These are phyloP conservation scores for Eumacrocentrus americanus DNA, from an alignment of 2,888 invertebrate species.

Conservation along the genomic window DNA sequence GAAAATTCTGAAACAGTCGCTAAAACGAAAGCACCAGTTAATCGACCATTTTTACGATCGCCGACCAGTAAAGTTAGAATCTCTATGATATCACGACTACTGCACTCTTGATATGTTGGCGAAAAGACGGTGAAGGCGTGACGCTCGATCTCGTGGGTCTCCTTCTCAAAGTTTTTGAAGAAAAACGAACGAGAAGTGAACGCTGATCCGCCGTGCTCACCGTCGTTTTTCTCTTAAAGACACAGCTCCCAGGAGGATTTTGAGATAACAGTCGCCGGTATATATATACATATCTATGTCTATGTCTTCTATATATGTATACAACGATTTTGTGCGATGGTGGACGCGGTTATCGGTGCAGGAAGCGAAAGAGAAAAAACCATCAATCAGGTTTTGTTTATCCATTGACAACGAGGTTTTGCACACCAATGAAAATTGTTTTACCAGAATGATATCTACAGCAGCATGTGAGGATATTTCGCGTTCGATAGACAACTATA, in stretches of 20 bases:
- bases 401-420: too few relatives aligned
- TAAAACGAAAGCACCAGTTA: too few relatives aligned
- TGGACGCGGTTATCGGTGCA: too few relatives aligned
- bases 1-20: too few relatives aligned
- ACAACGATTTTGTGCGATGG: too few relatives aligned
- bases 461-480: constrained; percentile 3
- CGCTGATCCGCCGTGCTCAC: not conserved
- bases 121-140: not conserved
- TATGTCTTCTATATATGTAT: too few relatives aligned
- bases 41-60: too few relatives aligned
- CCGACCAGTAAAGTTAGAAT: not conserved
- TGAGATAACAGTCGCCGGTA: constrained; percentile 7
- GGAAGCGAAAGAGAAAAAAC: too few relatives aligned
- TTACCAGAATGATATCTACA: not conserved
- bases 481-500: constrained; percentile 20
- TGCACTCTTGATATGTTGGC: not conserved
- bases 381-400: too few relatives aligned
- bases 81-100: not conserved
- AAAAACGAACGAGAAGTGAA: not conserved
- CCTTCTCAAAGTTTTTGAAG: not conserved
- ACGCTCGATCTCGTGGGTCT: not conserved
- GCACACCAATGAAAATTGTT: not conserved
- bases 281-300: not conserved
- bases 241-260: constrained; percentile 14
- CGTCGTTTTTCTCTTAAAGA: constrained; percentile 1